A percentile compares a stretch with the other conserved stretches of the same genome.
Evolutionary conservation across 1,140 invertebrate species (phyloP).

Genomic region (Aphelenchoides avenae): DNA sequence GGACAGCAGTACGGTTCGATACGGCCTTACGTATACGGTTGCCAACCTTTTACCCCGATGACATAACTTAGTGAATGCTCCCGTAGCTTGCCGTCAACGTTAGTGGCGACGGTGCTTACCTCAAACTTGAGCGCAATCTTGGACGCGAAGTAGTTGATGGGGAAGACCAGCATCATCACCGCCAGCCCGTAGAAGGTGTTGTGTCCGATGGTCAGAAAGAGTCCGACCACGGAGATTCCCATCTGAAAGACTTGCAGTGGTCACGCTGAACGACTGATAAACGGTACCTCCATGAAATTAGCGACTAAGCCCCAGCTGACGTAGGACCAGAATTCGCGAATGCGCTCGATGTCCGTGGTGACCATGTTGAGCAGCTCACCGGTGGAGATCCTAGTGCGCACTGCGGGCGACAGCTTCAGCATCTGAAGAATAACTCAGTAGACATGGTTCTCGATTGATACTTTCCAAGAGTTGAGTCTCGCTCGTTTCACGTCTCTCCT

Average conservation of each 20-base stretch:
- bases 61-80: too few species aligned
- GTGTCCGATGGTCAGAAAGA: conserved; percentile 19
- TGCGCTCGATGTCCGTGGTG: conserved; percentile 23
- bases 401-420: conserved; percentile 23
- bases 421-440: conserved; percentile 25
- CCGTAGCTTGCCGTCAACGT: too few species aligned
- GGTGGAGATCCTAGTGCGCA: conserved; percentile 18
- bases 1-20: too few species aligned
- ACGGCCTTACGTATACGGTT: too few species aligned
- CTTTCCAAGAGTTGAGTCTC: too few species aligned
- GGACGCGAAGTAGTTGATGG: conserved; percentile 18
- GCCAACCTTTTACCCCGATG: too few species aligned
- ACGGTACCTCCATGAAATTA: conserved; percentile 20
- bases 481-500: too few species aligned
- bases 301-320: conserved; percentile 24
- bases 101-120: too few species aligned
- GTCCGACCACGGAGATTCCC: conserved; percentile 8
- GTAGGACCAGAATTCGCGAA: conserved; percentile 26
- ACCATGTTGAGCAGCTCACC: conserved; percentile 34
- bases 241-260: too few species aligned
- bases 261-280: too few species aligned
- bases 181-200: conserved; percentile 30
- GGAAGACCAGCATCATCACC: conserved; percentile 17
- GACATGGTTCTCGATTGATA: too few species aligned
- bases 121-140: conserved; percentile 12